phyloP scores from a whole-genome alignment of 23 tunicate species.

The Styela clava region DNA sequence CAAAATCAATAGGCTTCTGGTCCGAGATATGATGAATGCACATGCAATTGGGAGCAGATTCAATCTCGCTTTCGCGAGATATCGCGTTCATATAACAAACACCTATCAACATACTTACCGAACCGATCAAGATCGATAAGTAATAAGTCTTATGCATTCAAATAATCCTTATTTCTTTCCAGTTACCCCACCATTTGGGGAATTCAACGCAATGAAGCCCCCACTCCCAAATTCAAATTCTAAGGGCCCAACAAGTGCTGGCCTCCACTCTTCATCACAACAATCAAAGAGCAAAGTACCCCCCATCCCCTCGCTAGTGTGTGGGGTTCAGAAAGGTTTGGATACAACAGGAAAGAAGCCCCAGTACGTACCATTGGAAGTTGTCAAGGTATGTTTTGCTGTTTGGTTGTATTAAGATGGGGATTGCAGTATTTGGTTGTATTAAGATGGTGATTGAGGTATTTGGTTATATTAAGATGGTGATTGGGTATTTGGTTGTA shows the following conservation, averaged over 20 bases:
- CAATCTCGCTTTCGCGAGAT: too few relatives aligned
- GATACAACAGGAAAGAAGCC: constrained; percentile 71
- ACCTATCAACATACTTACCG: too few relatives aligned
- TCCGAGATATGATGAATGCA: too few relatives aligned
- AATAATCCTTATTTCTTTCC: neutral
- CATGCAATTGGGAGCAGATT: too few relatives aligned
- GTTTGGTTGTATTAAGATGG: neutral
- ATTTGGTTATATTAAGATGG: too few relatives aligned
- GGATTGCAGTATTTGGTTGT: too few relatives aligned
- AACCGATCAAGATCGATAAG: too few relatives aligned
- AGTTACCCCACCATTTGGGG: constrained; percentile 11
- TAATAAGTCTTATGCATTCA: too few relatives aligned
- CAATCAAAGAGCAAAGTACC: constrained; percentile 27
- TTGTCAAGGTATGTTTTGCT: constrained; percentile 53
- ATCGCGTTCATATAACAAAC: too few relatives aligned
- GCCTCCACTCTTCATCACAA: neutral
- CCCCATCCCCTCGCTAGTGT: constrained; percentile 81
- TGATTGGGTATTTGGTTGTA: too few relatives aligned
- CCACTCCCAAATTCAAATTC: neutral
- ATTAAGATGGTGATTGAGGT: too few relatives aligned
- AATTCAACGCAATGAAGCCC: constrained; percentile 19
- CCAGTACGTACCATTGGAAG: constrained; percentile 62
- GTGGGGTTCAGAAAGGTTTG: constrained; percentile 61
- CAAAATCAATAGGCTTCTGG: too few relatives aligned
- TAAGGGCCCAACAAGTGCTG: neutral